A percentile compares a stretch with the other conserved stretches of the same genome.
Evolutionary conservation across 1,140 invertebrate genomes (phyloP).

Genomic region (Globodera rostochiensis): DNA sequence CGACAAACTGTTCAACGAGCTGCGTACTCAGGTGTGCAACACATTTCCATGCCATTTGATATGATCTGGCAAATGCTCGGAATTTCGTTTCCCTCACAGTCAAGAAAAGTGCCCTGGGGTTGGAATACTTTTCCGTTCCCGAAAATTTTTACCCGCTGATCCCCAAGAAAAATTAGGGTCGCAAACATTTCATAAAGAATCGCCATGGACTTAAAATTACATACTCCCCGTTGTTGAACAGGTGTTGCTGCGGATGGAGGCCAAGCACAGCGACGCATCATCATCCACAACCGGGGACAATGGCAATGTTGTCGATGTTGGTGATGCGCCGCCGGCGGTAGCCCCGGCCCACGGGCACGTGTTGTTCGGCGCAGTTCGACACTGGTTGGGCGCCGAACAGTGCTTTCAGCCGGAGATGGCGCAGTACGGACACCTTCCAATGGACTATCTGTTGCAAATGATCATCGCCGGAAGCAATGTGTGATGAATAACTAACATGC

Average conservation of each 20-base stretch:
- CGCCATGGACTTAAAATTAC: no score
- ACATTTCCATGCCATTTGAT: no score
- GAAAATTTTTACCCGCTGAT: no score
- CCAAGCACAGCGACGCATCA: neutral
- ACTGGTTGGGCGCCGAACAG: slow-evolving; percentile 32
- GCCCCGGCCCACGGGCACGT: neutral
- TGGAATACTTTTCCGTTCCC: no score
- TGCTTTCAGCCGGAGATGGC: slow-evolving; percentile 16
- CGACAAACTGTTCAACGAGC: slow-evolving; percentile 36
- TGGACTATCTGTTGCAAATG: slow-evolving; percentile 49
- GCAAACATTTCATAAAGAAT: no score
- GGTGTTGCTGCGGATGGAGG: neutral
- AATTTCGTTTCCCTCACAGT: no score
- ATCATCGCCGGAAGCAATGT: slow-evolving; percentile 42
- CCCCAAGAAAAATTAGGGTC: no score
- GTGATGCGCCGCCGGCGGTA: slow-evolving; percentile 6
- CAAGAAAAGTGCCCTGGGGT: no score
- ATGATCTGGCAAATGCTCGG: no score
- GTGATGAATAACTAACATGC: no score
- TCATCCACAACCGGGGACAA: slow-evolving; percentile 9
- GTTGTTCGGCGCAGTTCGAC: slow-evolving; percentile 37
- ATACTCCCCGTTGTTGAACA: no score
- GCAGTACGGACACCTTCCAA: slow-evolving; percentile 22
- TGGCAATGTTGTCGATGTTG: no score
- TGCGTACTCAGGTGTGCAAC: slow-evolving; percentile 18